These are phyloP conservation scores for Pituophis catenifer DNA, from an alignment of 2,113 vertebrate species.

Conservation along the genomic window DNA sequence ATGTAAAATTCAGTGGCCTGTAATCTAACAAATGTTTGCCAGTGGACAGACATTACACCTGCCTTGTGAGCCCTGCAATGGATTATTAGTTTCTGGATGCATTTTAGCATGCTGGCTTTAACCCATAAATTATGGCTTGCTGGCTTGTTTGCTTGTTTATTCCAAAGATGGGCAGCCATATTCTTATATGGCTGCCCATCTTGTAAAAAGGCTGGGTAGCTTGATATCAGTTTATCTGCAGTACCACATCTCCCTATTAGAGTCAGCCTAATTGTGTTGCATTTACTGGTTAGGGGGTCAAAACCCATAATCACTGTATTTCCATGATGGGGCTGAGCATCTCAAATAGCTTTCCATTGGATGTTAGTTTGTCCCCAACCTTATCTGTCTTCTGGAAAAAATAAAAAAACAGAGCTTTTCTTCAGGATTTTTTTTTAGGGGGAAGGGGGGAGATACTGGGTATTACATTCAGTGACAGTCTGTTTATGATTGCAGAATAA, in stretches of 20 bases:
- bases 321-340: not conserved
- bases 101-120: not conserved
- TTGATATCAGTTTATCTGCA: not conserved
- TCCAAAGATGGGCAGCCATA: not conserved
- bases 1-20: not conserved
- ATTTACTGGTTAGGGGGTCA: not conserved
- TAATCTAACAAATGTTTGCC: not conserved
- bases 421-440: rapidly evolving
- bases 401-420: not conserved
- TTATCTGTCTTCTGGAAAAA: not conserved
- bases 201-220: not conserved
- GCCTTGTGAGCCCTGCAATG: not conserved
- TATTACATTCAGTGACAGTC: not conserved
- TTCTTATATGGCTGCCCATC: not conserved
- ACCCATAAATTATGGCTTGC: not conserved
- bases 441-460: not conserved
- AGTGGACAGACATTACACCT: not conserved
- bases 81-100: not conserved
- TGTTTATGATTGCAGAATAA: not conserved
- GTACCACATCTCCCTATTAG: not conserved
- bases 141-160: not conserved
- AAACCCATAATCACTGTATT: not conserved
- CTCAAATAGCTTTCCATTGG: not conserved
- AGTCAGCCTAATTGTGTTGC: not conserved
- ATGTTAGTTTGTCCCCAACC: not conserved